Evolutionary conservation across 2,113 vertebrate genomes (phyloP).

Genomic region (Rhinichthys klamathensis): DNA sequence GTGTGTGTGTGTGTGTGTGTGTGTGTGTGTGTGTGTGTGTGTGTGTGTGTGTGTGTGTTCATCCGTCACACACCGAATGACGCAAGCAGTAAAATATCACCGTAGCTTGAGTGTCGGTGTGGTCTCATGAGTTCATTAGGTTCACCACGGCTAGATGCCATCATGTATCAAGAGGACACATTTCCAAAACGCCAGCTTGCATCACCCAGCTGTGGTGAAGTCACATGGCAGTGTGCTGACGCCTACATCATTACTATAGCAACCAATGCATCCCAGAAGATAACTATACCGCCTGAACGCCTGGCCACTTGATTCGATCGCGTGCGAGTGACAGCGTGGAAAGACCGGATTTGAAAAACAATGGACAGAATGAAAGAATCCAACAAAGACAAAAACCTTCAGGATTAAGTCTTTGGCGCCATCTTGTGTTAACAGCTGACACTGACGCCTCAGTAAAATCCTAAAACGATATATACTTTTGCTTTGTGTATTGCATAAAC

Average conservation of each 20-base stretch:
- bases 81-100: neutral
- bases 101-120: too few species aligned
- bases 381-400: neutral
- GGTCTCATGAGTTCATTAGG: neutral
- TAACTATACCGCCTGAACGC: neutral
- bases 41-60: neutral
- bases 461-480: neutral
- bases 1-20: too few species aligned
- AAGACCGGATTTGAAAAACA: neutral
- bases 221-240: neutral
- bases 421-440: conserved; percentile 35
- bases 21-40: neutral
- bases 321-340: neutral
- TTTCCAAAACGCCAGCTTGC: conserved; percentile 4
- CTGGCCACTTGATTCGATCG: neutral
- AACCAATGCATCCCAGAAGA: neutral
- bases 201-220: neutral
- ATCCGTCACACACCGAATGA: neutral
- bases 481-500: neutral
- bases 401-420: conserved; percentile 39
- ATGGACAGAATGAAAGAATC: neutral
- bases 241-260: conserved; percentile 20
- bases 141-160: neutral
- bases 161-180: neutral
- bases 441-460: neutral